Conservation (phyloP, 2,888 invertebrate species). For the Orchestes rusci region DNA sequence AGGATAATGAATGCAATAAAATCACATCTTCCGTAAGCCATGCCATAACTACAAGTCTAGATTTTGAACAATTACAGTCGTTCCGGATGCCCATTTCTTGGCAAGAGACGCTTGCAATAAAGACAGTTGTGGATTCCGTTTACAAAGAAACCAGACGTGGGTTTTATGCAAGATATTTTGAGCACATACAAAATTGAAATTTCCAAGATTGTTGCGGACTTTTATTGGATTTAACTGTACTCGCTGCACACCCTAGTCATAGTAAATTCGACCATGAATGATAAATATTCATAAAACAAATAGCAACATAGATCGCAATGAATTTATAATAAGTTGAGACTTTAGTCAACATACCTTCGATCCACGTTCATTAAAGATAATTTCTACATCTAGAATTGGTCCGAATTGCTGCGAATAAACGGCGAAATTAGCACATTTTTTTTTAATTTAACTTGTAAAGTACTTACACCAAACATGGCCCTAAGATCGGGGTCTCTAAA, state of each 20-base stretch:
- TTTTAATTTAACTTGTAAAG: not conserved
- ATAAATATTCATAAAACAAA: too few species aligned
- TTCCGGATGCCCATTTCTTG: too few species aligned
- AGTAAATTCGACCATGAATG: too few species aligned
- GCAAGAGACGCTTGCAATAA: too few species aligned
- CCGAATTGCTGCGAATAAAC: slow-evolving; percentile 88
- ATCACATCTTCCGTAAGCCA: slow-evolving; percentile 25
- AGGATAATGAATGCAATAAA: slow-evolving; percentile 22
- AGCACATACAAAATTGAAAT: too few species aligned
- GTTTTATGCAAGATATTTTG: too few species aligned
- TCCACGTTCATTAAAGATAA: slow-evolving; percentile 99
- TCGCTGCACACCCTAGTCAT: too few species aligned
- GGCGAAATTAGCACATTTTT: not conserved
- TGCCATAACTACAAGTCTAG: slow-evolving; percentile 23
- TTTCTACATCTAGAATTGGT: slow-evolving; percentile 98
- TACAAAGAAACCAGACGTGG: too few species aligned
- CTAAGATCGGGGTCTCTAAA: slow-evolving; percentile 98
- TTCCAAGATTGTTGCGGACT: too few species aligned
- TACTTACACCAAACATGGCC: slow-evolving; percentile 94
- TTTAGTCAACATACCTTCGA: slow-evolving; percentile 82
- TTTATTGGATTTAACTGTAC: too few species aligned
- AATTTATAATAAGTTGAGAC: too few species aligned
- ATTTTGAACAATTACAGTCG: slow-evolving; percentile 9
- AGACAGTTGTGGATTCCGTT: too few species aligned
- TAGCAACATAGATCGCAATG: slow-evolving; percentile 40